Evolutionary conservation across 2,888 invertebrate species (phyloP).

Genomic region (Dryocosmus kuriphilus): DNA sequence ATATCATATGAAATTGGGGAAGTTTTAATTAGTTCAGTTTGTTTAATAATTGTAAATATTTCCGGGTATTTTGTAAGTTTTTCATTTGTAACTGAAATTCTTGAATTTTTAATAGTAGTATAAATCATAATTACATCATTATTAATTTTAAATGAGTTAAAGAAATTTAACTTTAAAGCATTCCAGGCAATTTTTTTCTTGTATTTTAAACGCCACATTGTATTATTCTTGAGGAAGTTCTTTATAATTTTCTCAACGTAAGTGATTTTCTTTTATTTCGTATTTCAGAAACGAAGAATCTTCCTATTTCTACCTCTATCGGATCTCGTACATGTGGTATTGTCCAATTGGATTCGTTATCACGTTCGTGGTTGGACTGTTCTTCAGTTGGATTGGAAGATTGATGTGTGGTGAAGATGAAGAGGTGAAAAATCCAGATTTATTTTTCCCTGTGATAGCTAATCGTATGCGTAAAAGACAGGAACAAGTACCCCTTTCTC

Average conservation of each 20-base stretch:
- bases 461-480: conserved; percentile 57
- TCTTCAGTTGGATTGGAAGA: conserved; percentile 59
- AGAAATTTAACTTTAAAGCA: no score
- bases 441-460: conserved; percentile 69
- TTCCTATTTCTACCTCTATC: conserved; percentile 66
- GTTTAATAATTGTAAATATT: no score
- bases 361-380: conserved; percentile 61
- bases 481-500: background rate
- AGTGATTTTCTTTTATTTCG: background rate
- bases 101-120: no score
- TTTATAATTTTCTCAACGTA: background rate
- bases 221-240: background rate
- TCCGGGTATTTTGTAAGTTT: no score
- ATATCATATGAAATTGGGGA: no score
- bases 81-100: no score
- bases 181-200: no score
- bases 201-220: no score
- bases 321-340: conserved; percentile 73
- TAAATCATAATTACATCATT: no score
- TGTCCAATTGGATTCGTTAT: conserved; percentile 67
- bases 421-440: conserved; percentile 61
- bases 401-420: conserved; percentile 32
- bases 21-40: no score
- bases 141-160: no score
- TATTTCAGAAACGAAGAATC: conserved; percentile 45